Conservation (phyloP, 2,888 invertebrate genomes). For the Brachynemurus nebulosus region DNA sequence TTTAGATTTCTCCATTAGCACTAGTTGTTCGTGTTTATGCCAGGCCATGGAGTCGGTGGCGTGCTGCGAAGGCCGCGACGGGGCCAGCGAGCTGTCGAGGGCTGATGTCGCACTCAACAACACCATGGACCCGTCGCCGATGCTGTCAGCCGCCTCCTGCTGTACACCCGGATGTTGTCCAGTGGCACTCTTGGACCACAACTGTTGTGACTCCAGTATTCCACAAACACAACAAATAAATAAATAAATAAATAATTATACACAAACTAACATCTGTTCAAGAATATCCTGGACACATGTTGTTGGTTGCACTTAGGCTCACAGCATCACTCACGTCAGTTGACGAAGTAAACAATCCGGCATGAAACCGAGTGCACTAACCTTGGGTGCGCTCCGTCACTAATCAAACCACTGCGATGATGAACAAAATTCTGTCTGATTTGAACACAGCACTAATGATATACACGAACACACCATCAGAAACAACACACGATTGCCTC, state of each 20-base stretch:
- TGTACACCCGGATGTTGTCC: slow-evolving; percentile 1
- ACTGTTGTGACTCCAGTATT: slow-evolving; percentile 3
- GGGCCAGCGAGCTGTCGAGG: slow-evolving; percentile 37
- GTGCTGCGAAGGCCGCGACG: slow-evolving; percentile 31
- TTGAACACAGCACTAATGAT: not conserved
- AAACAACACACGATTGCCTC: slow-evolving; percentile 2
- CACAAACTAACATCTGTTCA: not conserved
- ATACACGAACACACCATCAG: not conserved
- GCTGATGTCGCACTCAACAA: slow-evolving; percentile 21
- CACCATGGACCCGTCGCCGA: slow-evolving; percentile 27
- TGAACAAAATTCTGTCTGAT: not conserved
- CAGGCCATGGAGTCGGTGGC: slow-evolving; percentile 49
- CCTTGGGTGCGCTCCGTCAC: not conserved
- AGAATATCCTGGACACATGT: not conserved
- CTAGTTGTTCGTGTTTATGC: slow-evolving; percentile 61
- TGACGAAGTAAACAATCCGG: not conserved
- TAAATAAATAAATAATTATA: not conserved
- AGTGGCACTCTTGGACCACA: not conserved
- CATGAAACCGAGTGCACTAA: slow-evolving; percentile 1
- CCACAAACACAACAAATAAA: not conserved
- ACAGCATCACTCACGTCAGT: no score
- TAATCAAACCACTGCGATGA: not conserved
- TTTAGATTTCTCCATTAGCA: slow-evolving; percentile 59
- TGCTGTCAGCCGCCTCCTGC: not conserved
- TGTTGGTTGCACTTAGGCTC: not conserved